Percentiles rank a stretch among this genome's conserved stretches.
phyloP scores from a whole-genome alignment of 2,113 vertebrate species.

The Cephalopholis sonnerati region DNA sequence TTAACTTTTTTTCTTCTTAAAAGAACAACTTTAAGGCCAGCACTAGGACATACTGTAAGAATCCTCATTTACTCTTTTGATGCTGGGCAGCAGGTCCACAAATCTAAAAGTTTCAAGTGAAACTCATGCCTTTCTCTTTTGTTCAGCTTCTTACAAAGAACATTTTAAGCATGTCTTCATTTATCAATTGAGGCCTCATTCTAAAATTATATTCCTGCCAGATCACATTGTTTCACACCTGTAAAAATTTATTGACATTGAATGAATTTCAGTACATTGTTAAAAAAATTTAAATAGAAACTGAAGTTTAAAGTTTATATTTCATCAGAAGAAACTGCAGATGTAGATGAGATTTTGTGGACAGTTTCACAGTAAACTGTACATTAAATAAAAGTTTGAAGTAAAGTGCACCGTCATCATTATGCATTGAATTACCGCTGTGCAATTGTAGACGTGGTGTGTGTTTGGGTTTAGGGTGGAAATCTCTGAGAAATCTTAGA shows the following conservation, averaged over 20 bases:
- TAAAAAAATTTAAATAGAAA: no score
- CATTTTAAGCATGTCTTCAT: background rate
- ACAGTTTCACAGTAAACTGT: no score
- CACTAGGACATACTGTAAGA: no score
- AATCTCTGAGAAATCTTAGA: background rate
- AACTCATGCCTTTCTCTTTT: background rate
- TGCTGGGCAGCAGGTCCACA: background rate
- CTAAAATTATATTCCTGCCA: background rate
- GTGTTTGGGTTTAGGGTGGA: background rate
- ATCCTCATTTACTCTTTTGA: no score
- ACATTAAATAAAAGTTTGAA: background rate
- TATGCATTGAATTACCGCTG: no score
- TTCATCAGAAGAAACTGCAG: no score
- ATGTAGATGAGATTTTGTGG: background rate
- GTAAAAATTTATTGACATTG: background rate
- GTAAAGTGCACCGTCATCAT: constrained; percentile 5
- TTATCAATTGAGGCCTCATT: background rate
- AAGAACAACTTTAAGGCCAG: background rate
- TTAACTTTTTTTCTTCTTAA: background rate
- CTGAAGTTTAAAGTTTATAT: no score
- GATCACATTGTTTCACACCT: background rate
- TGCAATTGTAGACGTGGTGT: background rate
- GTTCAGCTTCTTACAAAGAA: background rate
- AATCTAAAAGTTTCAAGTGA: background rate
- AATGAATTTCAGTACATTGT: no score